Percentiles rank a stretch among this genome's conserved stretches.
Evolutionary conservation across 2,113 vertebrate genomes (phyloP).

Genomic region (Heterotis niloticus): DNA sequence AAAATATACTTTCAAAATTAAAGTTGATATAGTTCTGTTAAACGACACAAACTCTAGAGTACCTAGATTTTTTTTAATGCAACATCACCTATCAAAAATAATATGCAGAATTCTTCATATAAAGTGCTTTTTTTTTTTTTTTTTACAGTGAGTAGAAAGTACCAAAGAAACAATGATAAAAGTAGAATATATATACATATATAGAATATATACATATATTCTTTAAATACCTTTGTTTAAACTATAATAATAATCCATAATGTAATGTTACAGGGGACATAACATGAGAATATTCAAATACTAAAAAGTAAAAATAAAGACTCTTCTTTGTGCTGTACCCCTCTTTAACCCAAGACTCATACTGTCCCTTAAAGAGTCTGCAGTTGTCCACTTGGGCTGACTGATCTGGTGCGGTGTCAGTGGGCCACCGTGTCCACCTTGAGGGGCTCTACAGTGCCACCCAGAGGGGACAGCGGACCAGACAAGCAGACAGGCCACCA

Average conservation of each 20-base stretch:
- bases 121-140: conserved; percentile 79
- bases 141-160: conserved; percentile 78
- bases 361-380: conserved; percentile 2
- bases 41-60: conserved; percentile 68
- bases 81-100: conserved; percentile 80
- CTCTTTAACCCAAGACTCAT: not conserved
- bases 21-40: conserved; percentile 69
- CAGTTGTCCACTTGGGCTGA: not conserved
- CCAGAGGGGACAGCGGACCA: conserved; percentile 2
- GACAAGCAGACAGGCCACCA: conserved; percentile 6
- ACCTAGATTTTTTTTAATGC: conserved; percentile 67
- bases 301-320: no score
- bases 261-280: not conserved
- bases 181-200: conserved; percentile 65
- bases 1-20: conserved; percentile 75
- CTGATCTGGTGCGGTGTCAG: not conserved
- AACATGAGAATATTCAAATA: not conserved
- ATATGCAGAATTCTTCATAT: conserved; percentile 75
- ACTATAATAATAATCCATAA: conserved; percentile 17
- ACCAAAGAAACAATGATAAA: conserved; percentile 64
- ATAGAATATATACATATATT: no score
- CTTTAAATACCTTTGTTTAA: conserved; percentile 21
- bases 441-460: conserved; percentile 1
- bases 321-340: not conserved
- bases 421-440: not conserved